phyloP scores from a whole-genome alignment of 2,113 vertebrate genomes.

The Siphamia tubifer region DNA sequence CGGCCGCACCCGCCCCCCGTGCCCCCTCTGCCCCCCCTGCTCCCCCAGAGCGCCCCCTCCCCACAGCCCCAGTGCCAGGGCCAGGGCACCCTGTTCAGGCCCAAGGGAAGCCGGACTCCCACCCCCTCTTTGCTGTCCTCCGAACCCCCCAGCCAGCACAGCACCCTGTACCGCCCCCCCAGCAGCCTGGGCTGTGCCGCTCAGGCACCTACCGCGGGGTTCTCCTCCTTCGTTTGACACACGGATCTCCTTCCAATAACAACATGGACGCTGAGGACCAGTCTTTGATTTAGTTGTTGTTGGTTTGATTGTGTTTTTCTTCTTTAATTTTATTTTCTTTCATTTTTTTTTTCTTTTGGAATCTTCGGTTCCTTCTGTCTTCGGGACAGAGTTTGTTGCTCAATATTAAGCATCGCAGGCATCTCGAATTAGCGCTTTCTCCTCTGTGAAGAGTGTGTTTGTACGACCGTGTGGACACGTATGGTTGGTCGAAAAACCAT shows the following conservation, averaged over 20 bases:
- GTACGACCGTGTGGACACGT: constrained; percentile 48
- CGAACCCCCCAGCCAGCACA: constrained; percentile 85
- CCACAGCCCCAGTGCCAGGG: constrained; percentile 83
- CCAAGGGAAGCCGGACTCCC: constrained; percentile 97
- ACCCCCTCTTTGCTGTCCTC: constrained; percentile 90
- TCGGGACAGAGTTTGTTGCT: constrained; percentile 56
- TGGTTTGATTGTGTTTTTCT: constrained; percentile 60
- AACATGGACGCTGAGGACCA: constrained; percentile 60
- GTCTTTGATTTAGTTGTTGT: constrained; percentile 59
- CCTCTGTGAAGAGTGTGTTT: constrained; percentile 61
- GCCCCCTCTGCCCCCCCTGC: constrained; percentile 78
- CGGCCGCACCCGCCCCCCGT: constrained; percentile 75
- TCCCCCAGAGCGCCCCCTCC: constrained; percentile 76
- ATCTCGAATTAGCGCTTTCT: constrained; percentile 66
- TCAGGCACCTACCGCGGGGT: constrained; percentile 91
- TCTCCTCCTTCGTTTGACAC: constrained; percentile 97
- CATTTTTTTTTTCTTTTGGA: constrained; percentile 21
- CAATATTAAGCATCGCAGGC: constrained; percentile 56
- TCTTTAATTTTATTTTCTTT: constrained; percentile 10
- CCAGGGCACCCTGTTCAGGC: constrained; percentile 92
- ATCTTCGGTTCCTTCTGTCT: constrained; percentile 33
- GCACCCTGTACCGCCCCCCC: constrained; percentile 91
- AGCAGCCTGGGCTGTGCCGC: constrained; percentile 91
- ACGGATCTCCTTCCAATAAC: constrained; percentile 64
- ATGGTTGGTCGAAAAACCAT: constrained; percentile 43